A percentile compares a stretch with the other conserved stretches of the same genome.
phyloP scores from a whole-genome alignment of 2,113 vertebrate genomes.

The Festucalex cinctus region DNA sequence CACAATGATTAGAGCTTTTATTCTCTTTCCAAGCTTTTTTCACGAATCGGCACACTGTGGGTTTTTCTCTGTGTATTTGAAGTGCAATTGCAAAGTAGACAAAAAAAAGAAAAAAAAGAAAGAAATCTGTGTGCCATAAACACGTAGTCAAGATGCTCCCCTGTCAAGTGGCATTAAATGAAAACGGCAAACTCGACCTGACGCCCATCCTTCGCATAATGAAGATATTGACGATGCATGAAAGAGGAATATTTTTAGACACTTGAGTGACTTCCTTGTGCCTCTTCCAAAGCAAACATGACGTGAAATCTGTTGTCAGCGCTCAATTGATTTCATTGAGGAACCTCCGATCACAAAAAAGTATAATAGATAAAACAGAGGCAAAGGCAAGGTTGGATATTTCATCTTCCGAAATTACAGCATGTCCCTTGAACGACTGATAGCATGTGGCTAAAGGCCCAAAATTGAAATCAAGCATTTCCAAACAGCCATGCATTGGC shows the following conservation, averaged over 20 bases:
- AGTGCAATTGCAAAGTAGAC: constrained; percentile 53
- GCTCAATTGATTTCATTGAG: constrained; percentile 65
- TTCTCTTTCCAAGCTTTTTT: constrained; percentile 25
- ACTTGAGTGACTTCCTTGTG: constrained; percentile 17
- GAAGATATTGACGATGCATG: constrained; percentile 77
- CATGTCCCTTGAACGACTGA: constrained; percentile 44
- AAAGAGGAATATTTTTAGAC: constrained; percentile 73
- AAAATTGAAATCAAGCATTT: constrained; percentile 38
- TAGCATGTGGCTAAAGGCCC: constrained; percentile 44
- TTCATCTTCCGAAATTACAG: constrained; percentile 51
- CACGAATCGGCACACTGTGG: constrained; percentile 16
- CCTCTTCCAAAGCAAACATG: constrained; percentile 48
- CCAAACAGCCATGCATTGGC: constrained; percentile 43
- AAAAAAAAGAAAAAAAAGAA: constrained; percentile 21
- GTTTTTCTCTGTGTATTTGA: constrained; percentile 54
- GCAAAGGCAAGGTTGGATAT: constrained; percentile 31
- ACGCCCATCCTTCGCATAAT: constrained; percentile 71
- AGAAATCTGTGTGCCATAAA: constrained; percentile 64
- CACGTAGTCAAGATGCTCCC: constrained; percentile 58
- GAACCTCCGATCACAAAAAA: constrained; percentile 60
- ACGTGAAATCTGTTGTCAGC: constrained; percentile 69
- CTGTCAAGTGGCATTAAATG: constrained; percentile 67
- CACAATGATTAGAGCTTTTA: constrained; percentile 19
- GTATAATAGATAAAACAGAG: constrained; percentile 36
- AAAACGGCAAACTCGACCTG: constrained; percentile 65